Conservation (phyloP, 2,113 vertebrate species). For the Cichladusa arquata region DNA sequence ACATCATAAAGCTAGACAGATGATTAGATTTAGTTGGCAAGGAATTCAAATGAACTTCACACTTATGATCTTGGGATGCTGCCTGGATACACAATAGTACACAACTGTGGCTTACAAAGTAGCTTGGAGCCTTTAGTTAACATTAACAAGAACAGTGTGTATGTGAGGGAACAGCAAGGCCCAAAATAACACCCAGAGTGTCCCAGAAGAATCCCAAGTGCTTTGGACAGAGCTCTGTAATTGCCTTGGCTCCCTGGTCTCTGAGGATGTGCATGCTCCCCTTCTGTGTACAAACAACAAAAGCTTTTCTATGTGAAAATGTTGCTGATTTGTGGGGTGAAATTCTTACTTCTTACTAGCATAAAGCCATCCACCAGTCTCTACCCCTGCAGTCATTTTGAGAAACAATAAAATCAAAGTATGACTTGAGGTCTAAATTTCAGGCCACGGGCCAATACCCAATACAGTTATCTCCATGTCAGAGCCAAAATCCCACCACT, state of each 20-base stretch:
- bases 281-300: neutral
- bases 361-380: neutral
- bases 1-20: slow-evolving; percentile 35
- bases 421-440: neutral
- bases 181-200: neutral
- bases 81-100: slow-evolving; percentile 27
- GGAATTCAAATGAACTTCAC: slow-evolving; percentile 23
- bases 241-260: neutral
- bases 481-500: neutral
- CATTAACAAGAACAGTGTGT: neutral
- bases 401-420: neutral
- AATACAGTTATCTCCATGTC: neutral
- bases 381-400: neutral
- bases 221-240: neutral
- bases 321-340: neutral
- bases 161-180: neutral
- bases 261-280: neutral
- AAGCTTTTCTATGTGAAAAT: neutral
- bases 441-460: neutral
- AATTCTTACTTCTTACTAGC: neutral
- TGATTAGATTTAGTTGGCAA: slow-evolving; percentile 50
- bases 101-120: slow-evolving; percentile 16
- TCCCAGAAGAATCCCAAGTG: neutral
- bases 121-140: slow-evolving; percentile 13
- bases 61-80: slow-evolving; percentile 19